A percentile compares a stretch with the other conserved stretches of the same genome.
These are phyloP conservation scores for Genyomyrus donnyi DNA, from an alignment of 2,113 vertebrate species.

Conservation along the genomic window DNA sequence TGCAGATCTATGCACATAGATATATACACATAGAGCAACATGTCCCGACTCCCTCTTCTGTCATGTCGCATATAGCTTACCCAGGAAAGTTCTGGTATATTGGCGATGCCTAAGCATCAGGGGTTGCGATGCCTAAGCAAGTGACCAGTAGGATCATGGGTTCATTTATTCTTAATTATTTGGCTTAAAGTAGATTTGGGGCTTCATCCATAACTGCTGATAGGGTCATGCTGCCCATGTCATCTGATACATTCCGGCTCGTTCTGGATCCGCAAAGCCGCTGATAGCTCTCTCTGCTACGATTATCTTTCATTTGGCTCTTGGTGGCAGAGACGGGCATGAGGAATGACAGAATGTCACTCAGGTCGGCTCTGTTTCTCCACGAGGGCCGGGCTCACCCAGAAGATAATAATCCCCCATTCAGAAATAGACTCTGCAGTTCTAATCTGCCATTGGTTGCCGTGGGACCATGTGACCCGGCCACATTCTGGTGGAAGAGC, in stretches of 20 bases:
- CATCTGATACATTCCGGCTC: not conserved
- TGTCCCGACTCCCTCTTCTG: not conserved
- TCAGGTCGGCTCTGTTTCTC: not conserved
- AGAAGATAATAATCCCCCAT: not conserved
- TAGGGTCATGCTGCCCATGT: not conserved
- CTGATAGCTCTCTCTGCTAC: not conserved
- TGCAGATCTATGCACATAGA: not conserved
- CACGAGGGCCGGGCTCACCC: not conserved
- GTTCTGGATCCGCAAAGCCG: not conserved
- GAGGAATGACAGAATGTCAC: not conserved
- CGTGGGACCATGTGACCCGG: not conserved
- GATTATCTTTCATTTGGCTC: not conserved
- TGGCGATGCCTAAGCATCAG: too few relatives aligned
- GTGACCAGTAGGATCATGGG: not conserved
- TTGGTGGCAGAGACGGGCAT: not conserved
- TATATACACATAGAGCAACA: not conserved
- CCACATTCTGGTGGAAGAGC: not conserved
- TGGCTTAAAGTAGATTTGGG: not conserved
- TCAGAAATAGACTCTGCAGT: not conserved
- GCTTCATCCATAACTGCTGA: not conserved
- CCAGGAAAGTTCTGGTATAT: not conserved
- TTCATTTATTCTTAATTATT: not conserved
- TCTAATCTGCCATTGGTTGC: not conserved
- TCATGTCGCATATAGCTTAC: not conserved
- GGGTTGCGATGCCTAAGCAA: not conserved